Conservation (phyloP, 2,113 vertebrate species). For the Cheirogaleus medius region DNA sequence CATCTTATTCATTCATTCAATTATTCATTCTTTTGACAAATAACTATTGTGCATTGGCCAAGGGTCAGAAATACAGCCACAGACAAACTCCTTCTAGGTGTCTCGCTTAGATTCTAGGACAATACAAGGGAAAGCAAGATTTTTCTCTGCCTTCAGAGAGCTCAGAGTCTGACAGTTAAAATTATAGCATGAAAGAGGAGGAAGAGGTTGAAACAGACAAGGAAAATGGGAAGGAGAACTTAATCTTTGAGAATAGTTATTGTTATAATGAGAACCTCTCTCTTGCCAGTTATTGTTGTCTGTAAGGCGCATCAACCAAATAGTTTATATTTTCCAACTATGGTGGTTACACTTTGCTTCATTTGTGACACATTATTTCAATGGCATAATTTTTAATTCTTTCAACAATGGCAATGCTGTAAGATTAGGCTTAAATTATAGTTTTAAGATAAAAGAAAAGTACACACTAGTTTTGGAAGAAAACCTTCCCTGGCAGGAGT, state of each 20-base stretch:
- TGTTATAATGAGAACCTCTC: neutral
- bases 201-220: neutral
- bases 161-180: neutral
- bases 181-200: neutral
- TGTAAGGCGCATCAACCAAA: neutral
- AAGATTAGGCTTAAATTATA: neutral
- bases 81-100: neutral
- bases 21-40: neutral
- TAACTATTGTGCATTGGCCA: neutral
- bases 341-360: neutral
- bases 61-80: neutral
- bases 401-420: neutral
- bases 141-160: neutral
- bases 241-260: neutral
- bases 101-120: neutral
- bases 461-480: neutral
- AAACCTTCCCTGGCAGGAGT: neutral
- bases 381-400: neutral
- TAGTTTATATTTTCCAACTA: neutral
- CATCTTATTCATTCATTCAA: neutral
- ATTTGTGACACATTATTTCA: neutral
- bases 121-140: neutral
- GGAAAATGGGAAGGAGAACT: neutral
- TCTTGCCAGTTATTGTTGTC: neutral
- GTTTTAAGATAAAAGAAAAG: neutral